Evolutionary conservation across 1,140 invertebrate species (phyloP).

Genomic region (Pissodes strobi): DNA sequence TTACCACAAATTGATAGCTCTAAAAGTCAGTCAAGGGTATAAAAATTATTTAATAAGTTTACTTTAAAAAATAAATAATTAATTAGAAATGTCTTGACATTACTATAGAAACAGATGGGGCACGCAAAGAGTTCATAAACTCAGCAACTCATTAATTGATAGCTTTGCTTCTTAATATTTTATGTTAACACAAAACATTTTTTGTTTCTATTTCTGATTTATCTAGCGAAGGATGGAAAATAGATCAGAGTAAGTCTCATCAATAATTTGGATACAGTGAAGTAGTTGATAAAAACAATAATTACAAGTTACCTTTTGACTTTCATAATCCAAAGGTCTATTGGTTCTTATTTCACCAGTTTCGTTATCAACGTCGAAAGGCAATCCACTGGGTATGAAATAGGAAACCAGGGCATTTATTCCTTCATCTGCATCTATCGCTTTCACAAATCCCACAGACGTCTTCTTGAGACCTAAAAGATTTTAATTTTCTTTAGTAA

Average conservation of each 20-base stretch:
- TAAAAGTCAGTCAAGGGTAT: slow-evolving; percentile 17
- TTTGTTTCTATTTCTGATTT: too few relatives aligned
- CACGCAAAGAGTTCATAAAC: too few relatives aligned
- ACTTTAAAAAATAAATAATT: not conserved
- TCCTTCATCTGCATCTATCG: slow-evolving; percentile 80
- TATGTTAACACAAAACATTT: too few relatives aligned
- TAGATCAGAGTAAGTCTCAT: too few relatives aligned
- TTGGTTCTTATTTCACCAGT: slow-evolving; percentile 80
- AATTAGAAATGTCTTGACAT: not conserved
- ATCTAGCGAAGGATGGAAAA: too few relatives aligned
- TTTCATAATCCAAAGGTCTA: slow-evolving; percentile 81
- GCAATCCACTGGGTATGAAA: slow-evolving; percentile 75
- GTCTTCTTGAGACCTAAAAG: slow-evolving; percentile 61
- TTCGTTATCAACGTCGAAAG: slow-evolving; percentile 76
- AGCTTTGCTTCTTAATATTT: too few relatives aligned
- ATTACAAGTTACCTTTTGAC: slow-evolving; percentile 74
- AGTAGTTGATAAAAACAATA: too few relatives aligned
- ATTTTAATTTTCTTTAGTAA: too few relatives aligned
- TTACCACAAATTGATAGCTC: slow-evolving; percentile 83
- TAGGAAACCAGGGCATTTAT: slow-evolving; percentile 69
- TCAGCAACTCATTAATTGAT: too few relatives aligned
- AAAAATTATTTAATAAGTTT: not conserved
- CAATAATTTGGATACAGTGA: too few relatives aligned
- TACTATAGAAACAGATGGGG: too few relatives aligned
- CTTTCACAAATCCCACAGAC: slow-evolving; percentile 78